Evolutionary conservation across 2,113 vertebrate species (phyloP).

Genomic region (human): DNA sequence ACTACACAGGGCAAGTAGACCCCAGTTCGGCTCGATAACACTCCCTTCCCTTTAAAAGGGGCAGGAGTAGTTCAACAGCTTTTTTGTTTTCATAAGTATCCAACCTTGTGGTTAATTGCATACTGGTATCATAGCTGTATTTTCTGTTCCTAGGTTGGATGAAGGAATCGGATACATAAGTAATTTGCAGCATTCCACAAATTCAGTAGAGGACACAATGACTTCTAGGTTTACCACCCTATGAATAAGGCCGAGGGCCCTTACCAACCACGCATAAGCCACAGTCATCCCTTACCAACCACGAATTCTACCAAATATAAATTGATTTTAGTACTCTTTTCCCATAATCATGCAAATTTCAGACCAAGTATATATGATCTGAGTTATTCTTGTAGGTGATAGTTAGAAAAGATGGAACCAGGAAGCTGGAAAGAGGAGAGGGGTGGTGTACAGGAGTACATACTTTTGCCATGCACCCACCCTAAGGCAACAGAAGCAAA

Average conservation of each 20-base stretch:
- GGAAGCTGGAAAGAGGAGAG: not conserved
- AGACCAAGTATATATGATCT: not conserved
- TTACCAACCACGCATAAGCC: no score
- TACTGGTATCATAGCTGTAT: not conserved
- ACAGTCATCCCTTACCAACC: not conserved
- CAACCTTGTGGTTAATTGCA: not conserved
- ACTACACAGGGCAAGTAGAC: no score
- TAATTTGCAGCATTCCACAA: not conserved
- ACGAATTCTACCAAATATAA: not conserved
- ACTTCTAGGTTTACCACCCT: not conserved
- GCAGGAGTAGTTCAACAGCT: not conserved
- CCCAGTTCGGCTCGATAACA: no score
- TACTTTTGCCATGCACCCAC: not conserved
- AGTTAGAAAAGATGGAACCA: not conserved
- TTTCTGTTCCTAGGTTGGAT: not conserved
- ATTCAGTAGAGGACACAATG: not conserved
- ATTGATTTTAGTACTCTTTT: not conserved
- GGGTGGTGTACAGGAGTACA: fast-evolving
- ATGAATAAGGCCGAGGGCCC: not conserved
- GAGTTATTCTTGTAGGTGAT: not conserved
- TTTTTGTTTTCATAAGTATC: not conserved
- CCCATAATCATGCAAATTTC: not conserved
- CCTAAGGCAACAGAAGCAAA: not conserved
- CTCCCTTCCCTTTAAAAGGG: no score
- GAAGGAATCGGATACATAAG: not conserved